Conservation (phyloP, 2,797 vertebrate species). For the Borostomias antarcticus region DNA sequence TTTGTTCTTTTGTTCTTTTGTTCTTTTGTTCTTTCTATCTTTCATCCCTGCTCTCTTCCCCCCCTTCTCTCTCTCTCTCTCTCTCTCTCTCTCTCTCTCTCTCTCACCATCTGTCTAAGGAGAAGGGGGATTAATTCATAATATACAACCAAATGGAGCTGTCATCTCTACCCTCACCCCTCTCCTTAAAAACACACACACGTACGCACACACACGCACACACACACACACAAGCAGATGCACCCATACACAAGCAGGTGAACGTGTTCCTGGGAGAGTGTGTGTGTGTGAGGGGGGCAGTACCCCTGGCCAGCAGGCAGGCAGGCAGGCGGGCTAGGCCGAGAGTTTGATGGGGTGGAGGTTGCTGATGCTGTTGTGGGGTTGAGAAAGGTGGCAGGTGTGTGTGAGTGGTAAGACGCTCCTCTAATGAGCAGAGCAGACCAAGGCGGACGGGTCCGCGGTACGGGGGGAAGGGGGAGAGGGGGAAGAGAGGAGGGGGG, state of each 20-base stretch:
- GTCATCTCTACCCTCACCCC: slow-evolving; percentile 40
- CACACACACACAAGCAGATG: slow-evolving; percentile 27
- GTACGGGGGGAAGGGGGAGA: neutral
- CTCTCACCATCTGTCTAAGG: slow-evolving; percentile 52
- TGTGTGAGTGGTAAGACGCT: slow-evolving; percentile 47
- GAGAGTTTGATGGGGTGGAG: slow-evolving; percentile 40
- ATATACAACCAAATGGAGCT: slow-evolving; percentile 57
- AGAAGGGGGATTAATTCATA: slow-evolving; percentile 41
- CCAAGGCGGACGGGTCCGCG: neutral
- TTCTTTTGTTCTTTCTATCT: neutral
- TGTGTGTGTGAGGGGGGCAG: neutral
- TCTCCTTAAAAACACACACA: neutral
- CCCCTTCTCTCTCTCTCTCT: slow-evolving; percentile 19
- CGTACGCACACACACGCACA: slow-evolving; percentile 18
- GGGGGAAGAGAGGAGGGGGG: neutral
- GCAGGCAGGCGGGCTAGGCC: slow-evolving; percentile 12
- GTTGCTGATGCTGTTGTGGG: slow-evolving; percentile 21
- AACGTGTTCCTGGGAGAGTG: neutral
- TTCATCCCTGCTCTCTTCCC: neutral
- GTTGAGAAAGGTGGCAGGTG: slow-evolving; percentile 53
- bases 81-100: slow-evolving; percentile 24
- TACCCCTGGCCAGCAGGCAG: slow-evolving; percentile 29
- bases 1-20: neutral
- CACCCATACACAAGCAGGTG: neutral
- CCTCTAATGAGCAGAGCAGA: slow-evolving; percentile 52